Evolutionary conservation across 2,888 invertebrate species (phyloP).

Genomic region (Xylocampa areola): DNA sequence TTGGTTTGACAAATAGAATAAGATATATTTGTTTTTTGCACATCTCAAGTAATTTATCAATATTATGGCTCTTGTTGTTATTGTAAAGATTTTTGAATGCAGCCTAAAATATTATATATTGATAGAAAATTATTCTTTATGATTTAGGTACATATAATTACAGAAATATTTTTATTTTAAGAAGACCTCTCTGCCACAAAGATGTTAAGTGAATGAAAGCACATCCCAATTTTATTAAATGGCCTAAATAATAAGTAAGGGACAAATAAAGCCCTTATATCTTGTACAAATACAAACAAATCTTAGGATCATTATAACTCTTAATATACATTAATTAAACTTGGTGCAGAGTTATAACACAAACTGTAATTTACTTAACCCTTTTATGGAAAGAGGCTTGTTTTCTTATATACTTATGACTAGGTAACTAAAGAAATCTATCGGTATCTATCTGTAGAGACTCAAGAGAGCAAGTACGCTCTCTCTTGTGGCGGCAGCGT

Average conservation of each 20-base stretch:
- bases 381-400: conserved; percentile 33
- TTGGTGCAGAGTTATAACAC: conserved; percentile 19
- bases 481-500: conserved; percentile 29
- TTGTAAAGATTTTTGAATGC: too few species aligned
- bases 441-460: too few species aligned
- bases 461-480: conserved; percentile 14
- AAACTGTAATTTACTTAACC: conserved; percentile 38
- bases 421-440: not conserved
- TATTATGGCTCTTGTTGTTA: too few species aligned
- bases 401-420: conserved; percentile 20
- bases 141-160: too few species aligned
- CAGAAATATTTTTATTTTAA: too few species aligned
- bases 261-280: not conserved
- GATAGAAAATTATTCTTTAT: too few species aligned
- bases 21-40: conserved; percentile 61
- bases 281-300: conserved; percentile 30
- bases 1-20: conserved; percentile 64
- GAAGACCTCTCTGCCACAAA: too few species aligned
- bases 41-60: conserved; percentile 63
- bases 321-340: conserved; percentile 26
- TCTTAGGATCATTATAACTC: conserved; percentile 29
- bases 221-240: not conserved
- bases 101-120: too few species aligned
- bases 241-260: not conserved
- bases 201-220: too few species aligned